Evolutionary conservation across 2,888 invertebrate species (phyloP).

Genomic region (Macrophya alboannulata): DNA sequence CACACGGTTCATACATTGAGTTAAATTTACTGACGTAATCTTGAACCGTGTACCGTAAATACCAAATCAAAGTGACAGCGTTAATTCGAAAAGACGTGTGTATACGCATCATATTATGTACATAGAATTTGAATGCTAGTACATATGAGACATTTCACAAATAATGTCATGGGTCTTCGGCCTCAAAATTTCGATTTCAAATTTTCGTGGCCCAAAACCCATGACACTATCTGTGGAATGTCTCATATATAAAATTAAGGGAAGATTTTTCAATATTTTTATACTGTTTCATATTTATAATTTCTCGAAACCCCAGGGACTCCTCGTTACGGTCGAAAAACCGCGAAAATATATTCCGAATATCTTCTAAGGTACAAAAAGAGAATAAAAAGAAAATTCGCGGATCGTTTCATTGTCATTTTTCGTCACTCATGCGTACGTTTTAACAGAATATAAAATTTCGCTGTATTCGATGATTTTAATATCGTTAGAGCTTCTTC

Average conservation of each 20-base stretch:
- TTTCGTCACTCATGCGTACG: neutral
- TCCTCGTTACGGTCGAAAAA: neutral
- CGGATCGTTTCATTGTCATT: neutral
- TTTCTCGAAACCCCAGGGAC: neutral
- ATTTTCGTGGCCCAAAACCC: too few relatives aligned
- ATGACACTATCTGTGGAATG: too few relatives aligned
- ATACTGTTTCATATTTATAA: neutral
- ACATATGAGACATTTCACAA: too few relatives aligned
- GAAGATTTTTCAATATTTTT: neutral
- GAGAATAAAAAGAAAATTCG: neutral
- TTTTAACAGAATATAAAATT: neutral
- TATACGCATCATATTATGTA: neutral
- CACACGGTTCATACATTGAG: neutral
- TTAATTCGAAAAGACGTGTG: neutral
- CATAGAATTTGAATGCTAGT: conserved; percentile 7
- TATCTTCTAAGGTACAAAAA: neutral
- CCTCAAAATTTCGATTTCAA: too few relatives aligned
- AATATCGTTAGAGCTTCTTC: neutral
- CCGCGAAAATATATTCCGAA: neutral
- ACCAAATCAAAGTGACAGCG: neutral
- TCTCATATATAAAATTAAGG: too few relatives aligned
- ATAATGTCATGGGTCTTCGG: too few relatives aligned
- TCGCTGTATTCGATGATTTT: neutral
- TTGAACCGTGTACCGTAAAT: neutral
- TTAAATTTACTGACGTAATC: neutral